Percentiles rank a stretch among this genome's conserved stretches.
phyloP scores from a whole-genome alignment of 92 coral and sea anemone species.

The Galaxea fascicularis region DNA sequence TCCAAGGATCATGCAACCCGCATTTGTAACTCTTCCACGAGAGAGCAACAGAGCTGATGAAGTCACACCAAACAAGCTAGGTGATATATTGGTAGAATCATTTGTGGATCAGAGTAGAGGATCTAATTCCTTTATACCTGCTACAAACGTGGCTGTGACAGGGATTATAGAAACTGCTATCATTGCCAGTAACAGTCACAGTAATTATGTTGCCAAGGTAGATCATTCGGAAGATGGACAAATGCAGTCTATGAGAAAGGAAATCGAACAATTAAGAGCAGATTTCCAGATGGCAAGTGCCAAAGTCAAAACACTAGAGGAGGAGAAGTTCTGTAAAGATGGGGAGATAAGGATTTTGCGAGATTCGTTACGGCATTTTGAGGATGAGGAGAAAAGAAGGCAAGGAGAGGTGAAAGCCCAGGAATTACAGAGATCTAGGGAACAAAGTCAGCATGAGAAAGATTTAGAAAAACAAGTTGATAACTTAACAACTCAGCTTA shows the following conservation, averaged over 20 bases:
- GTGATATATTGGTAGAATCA: neutral
- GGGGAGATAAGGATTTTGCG: conserved; percentile 87
- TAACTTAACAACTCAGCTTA: conserved; percentile 79
- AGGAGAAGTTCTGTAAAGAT: conserved; percentile 73
- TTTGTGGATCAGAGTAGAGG: neutral
- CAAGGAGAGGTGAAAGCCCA: conserved; percentile 51
- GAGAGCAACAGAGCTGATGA: neutral
- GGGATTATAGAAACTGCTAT: neutral
- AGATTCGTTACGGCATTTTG: conserved; percentile 75
- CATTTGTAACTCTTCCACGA: conserved; percentile 5
- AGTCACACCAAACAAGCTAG: neutral
- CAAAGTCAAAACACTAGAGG: conserved; percentile 66
- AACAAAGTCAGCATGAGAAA: conserved; percentile 72
- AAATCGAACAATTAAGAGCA: conserved; percentile 57
- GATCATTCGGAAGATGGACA: neutral
- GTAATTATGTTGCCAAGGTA: neutral
- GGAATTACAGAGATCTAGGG: conserved; percentile 59
- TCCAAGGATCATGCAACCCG: neutral
- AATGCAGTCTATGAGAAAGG: conserved; percentile 41
- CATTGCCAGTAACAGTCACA: neutral
- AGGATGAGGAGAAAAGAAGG: conserved; percentile 67
- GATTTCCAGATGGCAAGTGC: conserved; percentile 45
- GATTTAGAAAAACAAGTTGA: conserved; percentile 84
- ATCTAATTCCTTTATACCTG: neutral
- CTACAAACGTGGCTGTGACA: neutral